Percentiles rank a stretch among this genome's conserved stretches.
Conservation (phyloP, 2,888 invertebrate genomes). For the Meiosimyza platycephala region DNA sequence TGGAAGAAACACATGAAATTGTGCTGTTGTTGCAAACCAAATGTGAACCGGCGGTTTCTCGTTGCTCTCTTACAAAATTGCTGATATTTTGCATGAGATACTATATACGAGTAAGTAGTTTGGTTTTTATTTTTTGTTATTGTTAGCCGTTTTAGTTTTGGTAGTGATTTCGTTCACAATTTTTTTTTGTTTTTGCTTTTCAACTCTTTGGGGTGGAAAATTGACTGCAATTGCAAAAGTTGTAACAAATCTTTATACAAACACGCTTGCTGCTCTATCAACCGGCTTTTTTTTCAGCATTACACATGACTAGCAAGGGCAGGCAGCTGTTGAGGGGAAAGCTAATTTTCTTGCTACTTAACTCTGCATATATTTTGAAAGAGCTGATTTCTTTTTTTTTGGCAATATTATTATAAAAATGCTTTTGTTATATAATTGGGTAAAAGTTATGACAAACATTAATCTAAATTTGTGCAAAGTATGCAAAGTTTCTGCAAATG, state of each 20-base stretch:
- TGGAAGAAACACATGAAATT: not conserved
- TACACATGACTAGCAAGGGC: too few species aligned
- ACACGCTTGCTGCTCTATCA: too few species aligned
- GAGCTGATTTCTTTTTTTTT: too few species aligned
- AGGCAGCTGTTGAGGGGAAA: too few species aligned
- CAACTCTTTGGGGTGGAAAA: constrained; percentile 19
- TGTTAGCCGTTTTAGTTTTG: not conserved
- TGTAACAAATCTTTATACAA: too few species aligned
- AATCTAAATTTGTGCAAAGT: constrained; percentile 5
- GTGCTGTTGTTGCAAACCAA: not conserved
- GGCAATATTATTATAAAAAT: too few species aligned
- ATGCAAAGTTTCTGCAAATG: not conserved
- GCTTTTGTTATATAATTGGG: not conserved
- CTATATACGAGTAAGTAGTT: not conserved
- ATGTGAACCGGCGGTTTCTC: not conserved
- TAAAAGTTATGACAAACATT: constrained; percentile 10
- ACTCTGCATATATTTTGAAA: too few species aligned
- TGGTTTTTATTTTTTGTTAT: not conserved
- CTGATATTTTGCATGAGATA: constrained; percentile 29
- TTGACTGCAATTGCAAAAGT: constrained; percentile 20
- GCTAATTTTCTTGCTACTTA: too few species aligned
- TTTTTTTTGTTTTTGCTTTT: constrained; percentile 4
- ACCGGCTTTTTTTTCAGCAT: too few species aligned
- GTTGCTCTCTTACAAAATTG: not conserved
- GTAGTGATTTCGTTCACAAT: constrained; percentile 1